Percentiles rank a stretch among this genome's conserved stretches.
Evolutionary conservation across 2,888 invertebrate species (phyloP).

Genomic region (Heterodera filipjevi): DNA sequence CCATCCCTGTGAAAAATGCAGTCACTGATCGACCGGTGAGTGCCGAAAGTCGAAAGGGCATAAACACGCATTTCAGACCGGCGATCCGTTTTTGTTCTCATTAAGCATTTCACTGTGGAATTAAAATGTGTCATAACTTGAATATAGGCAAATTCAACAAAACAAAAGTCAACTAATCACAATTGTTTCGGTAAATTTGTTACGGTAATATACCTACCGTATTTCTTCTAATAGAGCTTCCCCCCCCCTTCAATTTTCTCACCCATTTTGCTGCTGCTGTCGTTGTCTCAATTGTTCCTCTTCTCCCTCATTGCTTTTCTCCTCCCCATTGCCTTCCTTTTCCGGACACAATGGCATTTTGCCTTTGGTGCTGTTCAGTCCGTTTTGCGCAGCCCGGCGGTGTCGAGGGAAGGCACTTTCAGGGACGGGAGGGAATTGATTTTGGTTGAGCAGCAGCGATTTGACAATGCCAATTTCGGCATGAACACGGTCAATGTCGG

Average conservation of each 20-base stretch:
- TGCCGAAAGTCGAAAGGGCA: background rate
- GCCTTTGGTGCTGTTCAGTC: slow-evolving; percentile 7
- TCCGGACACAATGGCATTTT: slow-evolving; percentile 11
- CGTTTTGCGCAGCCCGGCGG: slow-evolving; percentile 11
- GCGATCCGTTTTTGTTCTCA: background rate
- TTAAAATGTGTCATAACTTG: background rate
- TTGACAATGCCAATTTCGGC: slow-evolving; percentile 48
- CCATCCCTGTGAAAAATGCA: no score
- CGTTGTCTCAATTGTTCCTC: background rate
- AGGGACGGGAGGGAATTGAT: slow-evolving; percentile 55
- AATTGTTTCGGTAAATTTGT: no score
- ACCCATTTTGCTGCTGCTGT: background rate
- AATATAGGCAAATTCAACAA: no score
- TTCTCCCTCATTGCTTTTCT: background rate
- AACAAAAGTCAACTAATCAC: background rate
- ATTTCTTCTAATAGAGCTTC: background rate
- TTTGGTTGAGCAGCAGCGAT: slow-evolving; percentile 53
- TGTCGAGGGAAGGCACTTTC: background rate
- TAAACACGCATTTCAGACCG: background rate
- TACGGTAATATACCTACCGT: background rate
- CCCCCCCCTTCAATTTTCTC: background rate
- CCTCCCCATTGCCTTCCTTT: background rate
- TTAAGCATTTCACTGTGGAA: background rate
- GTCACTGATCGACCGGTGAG: no score
- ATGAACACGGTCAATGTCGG: slow-evolving; percentile 41